phyloP scores from a whole-genome alignment of 1,140 invertebrate genomes.

The Drosophila athabasca region DNA sequence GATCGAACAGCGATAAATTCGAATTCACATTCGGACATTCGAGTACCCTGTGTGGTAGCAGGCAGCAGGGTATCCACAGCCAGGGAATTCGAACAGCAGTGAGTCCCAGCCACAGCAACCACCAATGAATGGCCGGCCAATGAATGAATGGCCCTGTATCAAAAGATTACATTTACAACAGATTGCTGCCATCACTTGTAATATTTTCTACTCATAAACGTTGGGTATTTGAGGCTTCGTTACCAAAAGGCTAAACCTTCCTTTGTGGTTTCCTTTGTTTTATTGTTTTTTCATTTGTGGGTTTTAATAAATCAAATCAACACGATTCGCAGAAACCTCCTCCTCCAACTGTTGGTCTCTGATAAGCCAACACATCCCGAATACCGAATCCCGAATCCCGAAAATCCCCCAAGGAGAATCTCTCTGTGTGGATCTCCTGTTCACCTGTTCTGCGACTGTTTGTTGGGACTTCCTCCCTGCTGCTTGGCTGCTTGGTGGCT shows the following conservation, averaged over 20 bases:
- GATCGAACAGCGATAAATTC: slow-evolving; percentile 77
- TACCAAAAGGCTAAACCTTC: not conserved
- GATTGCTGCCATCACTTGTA: no score
- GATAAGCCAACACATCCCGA: slow-evolving; percentile 45
- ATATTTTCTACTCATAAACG: no score
- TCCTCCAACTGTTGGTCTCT: slow-evolving; percentile 17
- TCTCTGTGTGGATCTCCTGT: slow-evolving; percentile 20
- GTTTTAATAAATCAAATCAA: slow-evolving; percentile 82
- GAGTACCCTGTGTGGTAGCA: no score
- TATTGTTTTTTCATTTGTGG: slow-evolving; percentile 27
- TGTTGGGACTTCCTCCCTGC: slow-evolving; percentile 5
- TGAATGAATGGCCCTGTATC: no score
- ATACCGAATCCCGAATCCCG: not conserved
- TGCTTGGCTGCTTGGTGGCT: slow-evolving; percentile 2
- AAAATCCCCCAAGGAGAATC: slow-evolving; percentile 23
- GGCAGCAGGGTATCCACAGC: no score
- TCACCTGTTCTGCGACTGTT: slow-evolving; percentile 35
- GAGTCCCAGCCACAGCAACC: no score
- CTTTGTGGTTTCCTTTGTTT: not conserved
- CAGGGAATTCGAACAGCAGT: no score
- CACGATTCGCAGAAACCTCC: slow-evolving; percentile 77
- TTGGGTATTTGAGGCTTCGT: slow-evolving; percentile 9
- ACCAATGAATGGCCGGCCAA: no score
- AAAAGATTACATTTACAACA: no score
- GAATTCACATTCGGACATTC: slow-evolving; percentile 15